These are phyloP conservation scores for Eospalax fontanierii DNA, from an alignment of 2,797 vertebrate genomes.

Conservation along the genomic window DNA sequence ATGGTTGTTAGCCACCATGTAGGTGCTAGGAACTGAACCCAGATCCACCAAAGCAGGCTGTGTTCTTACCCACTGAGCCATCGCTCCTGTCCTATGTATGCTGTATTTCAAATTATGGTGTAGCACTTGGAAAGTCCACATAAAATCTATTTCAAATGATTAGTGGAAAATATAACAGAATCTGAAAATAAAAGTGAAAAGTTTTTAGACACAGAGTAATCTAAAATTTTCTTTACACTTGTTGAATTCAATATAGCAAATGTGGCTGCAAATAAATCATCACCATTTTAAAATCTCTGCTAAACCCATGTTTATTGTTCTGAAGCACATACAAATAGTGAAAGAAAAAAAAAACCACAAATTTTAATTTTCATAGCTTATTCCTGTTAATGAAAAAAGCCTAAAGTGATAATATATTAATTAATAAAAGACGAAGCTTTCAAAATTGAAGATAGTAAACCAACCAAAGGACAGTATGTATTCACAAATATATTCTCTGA, in stretches of 20 bases:
- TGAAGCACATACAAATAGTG: background rate
- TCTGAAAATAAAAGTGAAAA: background rate
- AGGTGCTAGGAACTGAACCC: too few relatives aligned
- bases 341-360: background rate
- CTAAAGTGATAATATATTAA: background rate
- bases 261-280: conserved; percentile 8
- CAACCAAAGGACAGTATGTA: background rate
- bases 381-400: conserved; percentile 15
- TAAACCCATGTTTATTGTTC: background rate
- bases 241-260: conserved; percentile 5
- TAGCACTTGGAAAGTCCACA: conserved; percentile 43
- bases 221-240: background rate
- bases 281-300: conserved; percentile 41
- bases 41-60: background rate
- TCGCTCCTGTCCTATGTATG: background rate
- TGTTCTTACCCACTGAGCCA: background rate
- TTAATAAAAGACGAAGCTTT: conserved; percentile 13
- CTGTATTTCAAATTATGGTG: conserved; percentile 27
- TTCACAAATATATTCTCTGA: conserved; percentile 31
- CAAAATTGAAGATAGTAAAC: conserved; percentile 42
- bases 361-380: conserved; percentile 42
- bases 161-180: conserved; percentile 58
- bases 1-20: too few relatives aligned
- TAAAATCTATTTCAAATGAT: conserved; percentile 43
- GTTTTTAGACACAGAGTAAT: background rate